Evolutionary conservation across 2,113 vertebrate species (phyloP).

Genomic region (Sialia sialis): DNA sequence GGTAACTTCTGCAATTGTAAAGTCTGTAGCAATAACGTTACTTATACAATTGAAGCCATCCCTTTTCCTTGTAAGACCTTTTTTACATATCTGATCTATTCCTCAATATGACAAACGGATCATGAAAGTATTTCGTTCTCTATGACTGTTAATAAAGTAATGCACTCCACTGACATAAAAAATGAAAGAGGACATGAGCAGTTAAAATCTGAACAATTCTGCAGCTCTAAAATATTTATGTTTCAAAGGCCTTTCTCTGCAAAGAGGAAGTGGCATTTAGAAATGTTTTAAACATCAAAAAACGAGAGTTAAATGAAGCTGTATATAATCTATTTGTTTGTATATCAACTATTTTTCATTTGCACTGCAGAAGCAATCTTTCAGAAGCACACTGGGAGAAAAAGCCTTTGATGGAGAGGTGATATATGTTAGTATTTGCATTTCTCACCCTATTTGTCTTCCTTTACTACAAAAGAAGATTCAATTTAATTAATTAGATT

Average conservation of each 20-base stretch:
- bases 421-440: not conserved
- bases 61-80: not conserved
- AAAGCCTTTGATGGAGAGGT: not conserved
- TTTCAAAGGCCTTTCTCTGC: not conserved
- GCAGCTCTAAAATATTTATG: constrained; percentile 26
- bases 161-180: not conserved
- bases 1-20: not conserved
- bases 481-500: constrained; percentile 16
- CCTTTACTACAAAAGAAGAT: not conserved
- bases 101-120: not conserved
- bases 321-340: not conserved
- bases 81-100: not conserved
- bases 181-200: constrained; percentile 38
- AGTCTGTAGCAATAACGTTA: not conserved
- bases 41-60: not conserved
- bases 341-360: constrained; percentile 28
- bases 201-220: constrained; percentile 45
- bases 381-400: constrained; percentile 6
- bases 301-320: not conserved
- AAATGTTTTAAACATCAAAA: not conserved
- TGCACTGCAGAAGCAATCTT: not conserved
- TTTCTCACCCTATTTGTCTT: constrained; percentile 29
- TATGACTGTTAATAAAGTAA: not conserved
- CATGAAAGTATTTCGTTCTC: not conserved
- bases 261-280: not conserved